A percentile compares a stretch with the other conserved stretches of the same genome.
Evolutionary conservation across 2,797 vertebrate genomes (phyloP).

Genomic region (Parauchenoglanis ngamensis): DNA sequence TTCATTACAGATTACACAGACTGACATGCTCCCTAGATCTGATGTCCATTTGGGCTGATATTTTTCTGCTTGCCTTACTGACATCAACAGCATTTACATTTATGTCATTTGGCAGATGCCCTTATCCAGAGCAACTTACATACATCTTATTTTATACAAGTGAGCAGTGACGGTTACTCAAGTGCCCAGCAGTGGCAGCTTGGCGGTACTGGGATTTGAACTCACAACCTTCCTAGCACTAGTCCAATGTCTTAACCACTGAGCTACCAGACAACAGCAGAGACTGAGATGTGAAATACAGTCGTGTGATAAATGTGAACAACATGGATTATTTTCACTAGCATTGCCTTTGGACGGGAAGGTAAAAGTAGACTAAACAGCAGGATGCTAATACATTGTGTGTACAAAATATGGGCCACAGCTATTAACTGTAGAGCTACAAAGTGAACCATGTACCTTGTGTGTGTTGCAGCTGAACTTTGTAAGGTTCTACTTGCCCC

Average conservation of each 20-base stretch:
- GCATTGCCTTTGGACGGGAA: background rate
- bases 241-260: too few species aligned
- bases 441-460: background rate
- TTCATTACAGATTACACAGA: background rate
- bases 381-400: background rate
- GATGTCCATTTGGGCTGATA: background rate
- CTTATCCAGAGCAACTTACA: too few species aligned
- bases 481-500: conserved; percentile 91
- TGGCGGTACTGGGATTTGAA: too few species aligned
- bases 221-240: too few species aligned
- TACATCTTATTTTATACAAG: too few species aligned
- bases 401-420: background rate
- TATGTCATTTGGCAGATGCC: background rate
- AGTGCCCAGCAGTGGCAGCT: too few species aligned
- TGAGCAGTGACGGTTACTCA: too few species aligned
- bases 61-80: background rate
- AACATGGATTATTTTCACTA: background rate
- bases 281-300: background rate
- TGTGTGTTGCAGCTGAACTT: conserved; percentile 87
- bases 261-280: too few species aligned
- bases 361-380: background rate
- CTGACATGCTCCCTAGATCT: background rate
- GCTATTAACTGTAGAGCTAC: background rate
- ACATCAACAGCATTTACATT: background rate
- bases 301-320: background rate